Percentiles rank a stretch among this genome's conserved stretches.
These are phyloP conservation scores for Fistularia tabacaria DNA, from an alignment of 2,797 vertebrate genomes.

Conservation along the genomic window DNA sequence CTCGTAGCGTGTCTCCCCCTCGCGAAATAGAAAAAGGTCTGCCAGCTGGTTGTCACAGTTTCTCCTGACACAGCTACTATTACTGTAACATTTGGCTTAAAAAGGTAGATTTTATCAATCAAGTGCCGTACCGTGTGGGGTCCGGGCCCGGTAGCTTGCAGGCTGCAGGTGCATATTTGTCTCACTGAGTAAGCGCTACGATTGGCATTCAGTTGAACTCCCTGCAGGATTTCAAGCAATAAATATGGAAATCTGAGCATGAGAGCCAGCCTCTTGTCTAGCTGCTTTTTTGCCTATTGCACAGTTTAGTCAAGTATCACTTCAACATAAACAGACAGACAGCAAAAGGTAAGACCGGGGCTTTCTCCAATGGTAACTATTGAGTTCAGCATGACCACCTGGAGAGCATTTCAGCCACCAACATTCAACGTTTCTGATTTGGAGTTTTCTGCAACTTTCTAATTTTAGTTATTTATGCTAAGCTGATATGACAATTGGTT, in stretches of 20 bases:
- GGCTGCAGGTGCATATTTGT: constrained; percentile 56
- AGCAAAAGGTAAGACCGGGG: constrained; percentile 58
- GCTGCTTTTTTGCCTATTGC: constrained; percentile 62
- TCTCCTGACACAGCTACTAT: constrained; percentile 19
- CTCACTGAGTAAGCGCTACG: constrained; percentile 60
- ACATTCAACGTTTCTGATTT: constrained; percentile 36
- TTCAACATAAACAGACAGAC: constrained; percentile 69
- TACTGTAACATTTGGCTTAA: constrained; percentile 27
- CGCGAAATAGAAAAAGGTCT: background rate
- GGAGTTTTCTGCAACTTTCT: constrained; percentile 13
- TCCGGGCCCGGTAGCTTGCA: constrained; percentile 27
- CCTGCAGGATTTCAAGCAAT: constrained; percentile 76
- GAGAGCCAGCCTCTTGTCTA: constrained; percentile 69
- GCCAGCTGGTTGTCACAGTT: constrained; percentile 1
- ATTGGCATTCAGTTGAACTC: constrained; percentile 78
- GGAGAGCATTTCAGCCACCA: constrained; percentile 32
- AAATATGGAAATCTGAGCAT: constrained; percentile 79
- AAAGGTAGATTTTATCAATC: constrained; percentile 56
- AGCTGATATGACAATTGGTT: constrained; percentile 23
- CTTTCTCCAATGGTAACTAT: constrained; percentile 53
- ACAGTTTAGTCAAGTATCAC: constrained; percentile 74
- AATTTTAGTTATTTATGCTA: constrained; percentile 28
- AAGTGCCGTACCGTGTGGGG: constrained; percentile 23
- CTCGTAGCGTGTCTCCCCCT: background rate
- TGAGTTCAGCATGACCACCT: constrained; percentile 42